Evolutionary conservation across 2,797 vertebrate genomes (phyloP).

Genomic region (Kryptopterus vitreolus): DNA sequence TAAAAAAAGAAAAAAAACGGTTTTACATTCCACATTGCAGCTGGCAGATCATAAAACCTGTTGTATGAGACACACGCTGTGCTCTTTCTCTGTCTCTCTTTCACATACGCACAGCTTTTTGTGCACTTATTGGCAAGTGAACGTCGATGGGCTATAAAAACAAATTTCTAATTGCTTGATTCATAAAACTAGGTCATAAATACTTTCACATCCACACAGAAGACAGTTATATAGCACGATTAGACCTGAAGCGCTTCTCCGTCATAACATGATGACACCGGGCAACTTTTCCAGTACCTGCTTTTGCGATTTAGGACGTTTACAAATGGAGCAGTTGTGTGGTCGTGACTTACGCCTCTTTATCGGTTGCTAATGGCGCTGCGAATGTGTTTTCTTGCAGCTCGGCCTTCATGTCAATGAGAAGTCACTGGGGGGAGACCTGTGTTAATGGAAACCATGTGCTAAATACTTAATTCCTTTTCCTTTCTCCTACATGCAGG

Average conservation of each 20-base stretch:
- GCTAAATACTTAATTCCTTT: constrained; percentile 38
- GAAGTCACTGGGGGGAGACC: constrained; percentile 59
- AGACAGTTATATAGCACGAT: constrained; percentile 17
- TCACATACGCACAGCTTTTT: constrained; percentile 1
- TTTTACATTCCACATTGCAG: constrained; percentile 40
- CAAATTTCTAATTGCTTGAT: constrained; percentile 32
- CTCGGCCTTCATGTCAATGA: constrained; percentile 50
- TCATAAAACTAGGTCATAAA: constrained; percentile 35
- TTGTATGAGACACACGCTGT: constrained; percentile 35
- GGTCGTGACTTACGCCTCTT: constrained; percentile 51
- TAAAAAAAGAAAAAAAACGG: constrained; percentile 25
- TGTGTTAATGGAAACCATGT: constrained; percentile 58
- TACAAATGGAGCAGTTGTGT: constrained; percentile 34
- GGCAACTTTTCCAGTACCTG: constrained; percentile 22
- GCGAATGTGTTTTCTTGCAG: constrained; percentile 45
- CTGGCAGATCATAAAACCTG: constrained; percentile 44
- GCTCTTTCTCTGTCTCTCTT: not conserved
- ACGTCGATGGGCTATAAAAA: constrained; percentile 28
- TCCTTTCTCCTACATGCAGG: constrained; percentile 10
- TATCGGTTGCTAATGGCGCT: constrained; percentile 54
- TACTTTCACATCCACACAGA: constrained; percentile 31
- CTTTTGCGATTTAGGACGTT: constrained; percentile 17
- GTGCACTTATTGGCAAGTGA: constrained; percentile 11
- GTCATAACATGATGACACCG: constrained; percentile 12
- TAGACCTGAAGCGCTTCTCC: not conserved